Evolutionary conservation across 1,140 invertebrate genomes (phyloP), one percentile per base, ranked within the genome.

Genomic region (Trichonephila inaurata): DNA sequence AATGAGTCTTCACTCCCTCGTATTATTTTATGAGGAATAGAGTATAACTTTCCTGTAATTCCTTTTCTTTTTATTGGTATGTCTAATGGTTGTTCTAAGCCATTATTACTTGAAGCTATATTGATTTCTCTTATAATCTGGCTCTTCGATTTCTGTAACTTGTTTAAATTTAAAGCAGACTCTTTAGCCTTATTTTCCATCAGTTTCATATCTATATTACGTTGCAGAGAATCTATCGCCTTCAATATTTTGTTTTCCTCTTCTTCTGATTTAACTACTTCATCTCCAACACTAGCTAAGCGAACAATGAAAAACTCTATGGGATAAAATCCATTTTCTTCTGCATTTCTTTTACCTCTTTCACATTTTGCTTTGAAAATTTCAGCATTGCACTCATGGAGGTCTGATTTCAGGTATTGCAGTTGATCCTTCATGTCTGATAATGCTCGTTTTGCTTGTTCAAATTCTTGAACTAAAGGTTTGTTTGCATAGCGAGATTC

Each of bases 291-390:
- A 10, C 64, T 28, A 44, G 91, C 91, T 60, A 92, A 19, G n/a
- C 51, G 58, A 6, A 92, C 24, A 18, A 92, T 62, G 51, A 86
- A 92, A 24, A 28, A 51, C 10, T 86, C n/a, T 40, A 92, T 33
- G 14, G 91, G 91, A 87, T 92, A 92, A 33, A 86, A 92, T 1
- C 91, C 83, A 19, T n/a, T 92, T 77, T 93, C 92, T 89, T 93
- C 92, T 3, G 69, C 77, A 33, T 93, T 93, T 62, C 86, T 77
- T 82, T 86, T 61, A 10, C 60, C 81, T 89, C 92, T 60, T 64
- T 93, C 92, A 21, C 92, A 93, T 44, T 93, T 93, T 18, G 60
- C 87, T 28, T 89, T 88, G n/a, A 93, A 93, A 24, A 93, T 69
- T 18, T 88, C 66, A 33, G 92, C 85, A 28, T 89, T 86, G 12